A percentile compares a stretch with the other conserved stretches of the same genome.
Conservation (phyloP, 2,113 vertebrate genomes). For the Odocoileus hemionus region DNA sequence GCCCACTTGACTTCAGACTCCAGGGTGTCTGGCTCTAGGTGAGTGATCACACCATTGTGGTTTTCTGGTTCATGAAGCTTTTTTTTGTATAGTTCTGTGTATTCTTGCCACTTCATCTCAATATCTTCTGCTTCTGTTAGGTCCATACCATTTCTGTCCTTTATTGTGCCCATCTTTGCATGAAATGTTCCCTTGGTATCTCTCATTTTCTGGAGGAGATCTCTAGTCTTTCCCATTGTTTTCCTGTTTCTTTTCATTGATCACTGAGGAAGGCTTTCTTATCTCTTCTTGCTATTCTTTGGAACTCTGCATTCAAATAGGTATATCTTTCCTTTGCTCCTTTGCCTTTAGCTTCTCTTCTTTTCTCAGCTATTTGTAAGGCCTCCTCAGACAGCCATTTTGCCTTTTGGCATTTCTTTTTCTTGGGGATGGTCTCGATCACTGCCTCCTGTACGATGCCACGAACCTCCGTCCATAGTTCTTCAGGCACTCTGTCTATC, state of each 20-base stretch:
- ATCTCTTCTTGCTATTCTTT: background rate
- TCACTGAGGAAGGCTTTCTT: background rate
- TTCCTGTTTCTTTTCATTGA: background rate
- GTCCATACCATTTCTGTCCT: background rate
- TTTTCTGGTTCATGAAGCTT: background rate
- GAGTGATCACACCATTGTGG: background rate
- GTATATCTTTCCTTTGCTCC: background rate
- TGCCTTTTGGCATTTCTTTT: background rate
- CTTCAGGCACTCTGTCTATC: background rate
- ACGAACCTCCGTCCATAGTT: accelerated
- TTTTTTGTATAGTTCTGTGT: background rate
- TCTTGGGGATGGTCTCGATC: background rate
- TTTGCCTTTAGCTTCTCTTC: background rate
- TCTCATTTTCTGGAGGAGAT: background rate
- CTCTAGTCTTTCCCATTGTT: background rate
- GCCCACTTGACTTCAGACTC: background rate
- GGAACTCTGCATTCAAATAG: background rate
- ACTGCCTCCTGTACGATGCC: background rate
- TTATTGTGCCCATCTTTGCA: background rate
- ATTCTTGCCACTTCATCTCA: background rate
- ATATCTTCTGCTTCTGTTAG: background rate
- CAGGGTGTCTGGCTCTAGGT: background rate
- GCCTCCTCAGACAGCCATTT: background rate
- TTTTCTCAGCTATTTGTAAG: background rate
- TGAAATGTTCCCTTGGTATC: background rate